Conservation (phyloP, 2,888 invertebrate species). For the Clostera curtula region DNA sequence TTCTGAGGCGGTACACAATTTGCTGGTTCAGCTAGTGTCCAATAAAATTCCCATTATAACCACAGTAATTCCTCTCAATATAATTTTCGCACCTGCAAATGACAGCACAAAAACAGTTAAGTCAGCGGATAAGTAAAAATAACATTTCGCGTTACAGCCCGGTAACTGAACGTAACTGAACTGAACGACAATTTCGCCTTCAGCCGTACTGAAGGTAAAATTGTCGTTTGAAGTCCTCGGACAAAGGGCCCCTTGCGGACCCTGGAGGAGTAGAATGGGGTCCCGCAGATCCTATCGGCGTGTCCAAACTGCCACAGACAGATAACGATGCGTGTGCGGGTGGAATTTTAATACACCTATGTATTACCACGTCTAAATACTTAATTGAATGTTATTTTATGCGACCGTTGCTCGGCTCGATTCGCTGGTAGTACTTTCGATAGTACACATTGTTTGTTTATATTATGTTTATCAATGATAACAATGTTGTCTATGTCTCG, state of each 20-base stretch:
- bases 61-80: constrained; percentile 1
- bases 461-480: no score
- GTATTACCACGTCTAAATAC: constrained; percentile 33
- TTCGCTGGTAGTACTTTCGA: no score
- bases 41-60: background rate
- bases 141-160: constrained; percentile 44
- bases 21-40: no score
- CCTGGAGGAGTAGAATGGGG: constrained; percentile 30
- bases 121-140: constrained; percentile 35
- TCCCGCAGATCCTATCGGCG: constrained; percentile 52
- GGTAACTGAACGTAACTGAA: no score
- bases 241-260: constrained; percentile 37
- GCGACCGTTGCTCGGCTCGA: constrained; percentile 4
- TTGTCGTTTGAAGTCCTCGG: constrained; percentile 55
- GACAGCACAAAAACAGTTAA: constrained; percentile 25
- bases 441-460: no score
- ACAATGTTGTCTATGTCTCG: no score
- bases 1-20: no score
- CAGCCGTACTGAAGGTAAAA: constrained; percentile 35
- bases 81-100: constrained; percentile 12
- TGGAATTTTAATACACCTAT: constrained; percentile 56
- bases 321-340: constrained; percentile 55
- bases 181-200: no score
- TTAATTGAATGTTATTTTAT: constrained; percentile 39
- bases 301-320: constrained; percentile 63